Evolutionary conservation across 2,888 invertebrate genomes (phyloP), one percentile per base, ranked within the genome.

Genomic region (Cepaea hortensis): DNA sequence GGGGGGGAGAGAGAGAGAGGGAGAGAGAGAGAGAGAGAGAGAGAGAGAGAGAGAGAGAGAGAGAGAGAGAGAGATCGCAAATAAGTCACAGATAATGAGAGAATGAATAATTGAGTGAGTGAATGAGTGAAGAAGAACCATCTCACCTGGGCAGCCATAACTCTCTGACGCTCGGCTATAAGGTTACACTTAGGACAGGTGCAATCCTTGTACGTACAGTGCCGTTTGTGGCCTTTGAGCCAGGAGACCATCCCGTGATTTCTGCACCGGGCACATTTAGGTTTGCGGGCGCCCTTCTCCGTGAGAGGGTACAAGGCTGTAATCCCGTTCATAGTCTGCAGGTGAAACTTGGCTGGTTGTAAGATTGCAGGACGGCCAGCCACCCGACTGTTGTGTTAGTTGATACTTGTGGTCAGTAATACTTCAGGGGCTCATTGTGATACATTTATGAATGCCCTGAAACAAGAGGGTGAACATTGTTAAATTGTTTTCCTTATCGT

Each of bases 211-310:
- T 98, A 99, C 75, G 97, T 96, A 94, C 99, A 99, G 90, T 98
- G 97, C 90, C 98, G 96, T 95, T 99, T 99, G 95, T 99, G 98
- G 0, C 98, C 98, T 88, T 98, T 96, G 75, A 99, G 95, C 95
- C 98, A 98, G 20, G 98, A 98, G 91, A 99, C 98, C 94, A 98
- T 96, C 0, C 98, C 98, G 94, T 98, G 98, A 95, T 98, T 98
- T 55, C 98, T 96, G 93, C 98, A 98, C 72, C 98, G 96, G 0
- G 98, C 98, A 94, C 98, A 98, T 94, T 98, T 98, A 1, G 98
- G 98, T 79, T 97, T 96, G 84, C 98, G 95, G 0, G 96, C 96
- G 85, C 96, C 96, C 87, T 96, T 96, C 90, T 95, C 95, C 0
- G 94, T 94, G 7, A 94, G 90, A 0, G 94, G 94, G 89, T 92